Evolutionary conservation across 30 jellyfish, hydroid and myxozoan species (phyloP), one percentile per base, ranked within the genome.

Genomic region (Calvadosia cruxmelitensis): DNA sequence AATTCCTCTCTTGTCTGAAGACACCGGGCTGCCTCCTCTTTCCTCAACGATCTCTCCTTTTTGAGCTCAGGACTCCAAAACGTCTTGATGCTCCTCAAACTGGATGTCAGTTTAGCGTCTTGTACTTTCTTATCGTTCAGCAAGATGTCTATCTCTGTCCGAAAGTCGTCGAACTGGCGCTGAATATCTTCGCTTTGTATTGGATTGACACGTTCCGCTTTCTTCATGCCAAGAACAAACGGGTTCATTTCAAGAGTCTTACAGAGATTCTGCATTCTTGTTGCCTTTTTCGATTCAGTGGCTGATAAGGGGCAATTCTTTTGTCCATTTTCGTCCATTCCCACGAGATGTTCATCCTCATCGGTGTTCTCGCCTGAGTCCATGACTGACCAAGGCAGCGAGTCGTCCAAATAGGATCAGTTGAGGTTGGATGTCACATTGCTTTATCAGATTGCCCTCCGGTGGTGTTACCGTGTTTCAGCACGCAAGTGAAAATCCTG

Each of bases 31-130:
- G 69, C 75, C 20, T 86, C 96, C 34, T 86, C 96, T 70, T 86
- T 86, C 16, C 93, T 79, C 0, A 82, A 80, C 27, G 87, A 76
- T 57, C 96, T 74, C 52, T 86, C 96, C 83, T 86, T 86, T 57
- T 86, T 86, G 49, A 86, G 70, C 66, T 86, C 96, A 0, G 96
- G 96, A 51, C 96, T 86, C 96, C 96, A 86, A 79, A 86, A 86
- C 86, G 66, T 87, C 52, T 86, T 86, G 28, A 86, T 86, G 62
- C 96, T 86, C 50, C 91, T 79, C 82, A 86, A 63, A 42, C 94
- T 86, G 53, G 96, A 86, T 51, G 85, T 78, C 64, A 86, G 70
- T 52, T 86, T 86, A 29, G 96, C 92, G 49, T 86, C 96, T 49
- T 80, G 78, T 1, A 92, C 82, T 65, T 86, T 93, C 1, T 70